A percentile compares a stretch with the other conserved stretches of the same genome.
These are phyloP conservation scores for Pseudonaja textilis DNA, from an alignment of 2,113 vertebrate species.

Conservation along the genomic window DNA sequence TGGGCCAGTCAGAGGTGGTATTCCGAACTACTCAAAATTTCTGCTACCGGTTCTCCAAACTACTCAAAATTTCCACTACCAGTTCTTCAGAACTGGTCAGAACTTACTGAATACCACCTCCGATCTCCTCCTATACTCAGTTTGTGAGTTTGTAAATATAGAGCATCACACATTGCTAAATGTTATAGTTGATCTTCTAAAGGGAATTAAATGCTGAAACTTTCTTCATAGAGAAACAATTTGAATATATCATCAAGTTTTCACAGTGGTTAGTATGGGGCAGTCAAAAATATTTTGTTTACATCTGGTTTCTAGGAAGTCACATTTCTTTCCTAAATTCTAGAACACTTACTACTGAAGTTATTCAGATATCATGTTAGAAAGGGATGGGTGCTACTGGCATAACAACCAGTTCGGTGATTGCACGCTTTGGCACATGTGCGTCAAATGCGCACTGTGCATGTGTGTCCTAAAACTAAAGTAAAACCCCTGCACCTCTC, in stretches of 20 bases:
- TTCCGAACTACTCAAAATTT: no score
- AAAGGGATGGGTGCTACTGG: no score
- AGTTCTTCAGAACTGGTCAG: no score
- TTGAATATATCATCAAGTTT: neutral
- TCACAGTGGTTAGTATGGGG: neutral
- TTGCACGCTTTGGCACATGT: no score
- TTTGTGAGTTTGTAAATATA: neutral
- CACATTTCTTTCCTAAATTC: neutral
- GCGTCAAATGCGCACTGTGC: no score
- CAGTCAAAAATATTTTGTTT: neutral
- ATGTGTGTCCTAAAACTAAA: no score
- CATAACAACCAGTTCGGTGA: no score
- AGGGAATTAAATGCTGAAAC: neutral
- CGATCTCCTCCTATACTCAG: neutral
- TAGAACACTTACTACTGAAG: neutral
- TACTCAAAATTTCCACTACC: no score
- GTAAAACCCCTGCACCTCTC: no score
- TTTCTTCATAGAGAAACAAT: neutral
- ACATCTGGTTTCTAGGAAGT: neutral
- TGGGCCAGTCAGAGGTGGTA: no score
- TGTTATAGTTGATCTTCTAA: neutral
- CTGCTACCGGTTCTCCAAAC: no score
- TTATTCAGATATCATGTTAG: neutral
- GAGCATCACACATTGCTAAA: neutral
- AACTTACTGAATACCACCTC: no score